These are phyloP conservation scores for Spea hammondii DNA, from an alignment of 2,797 vertebrate species.

Conservation along the genomic window DNA sequence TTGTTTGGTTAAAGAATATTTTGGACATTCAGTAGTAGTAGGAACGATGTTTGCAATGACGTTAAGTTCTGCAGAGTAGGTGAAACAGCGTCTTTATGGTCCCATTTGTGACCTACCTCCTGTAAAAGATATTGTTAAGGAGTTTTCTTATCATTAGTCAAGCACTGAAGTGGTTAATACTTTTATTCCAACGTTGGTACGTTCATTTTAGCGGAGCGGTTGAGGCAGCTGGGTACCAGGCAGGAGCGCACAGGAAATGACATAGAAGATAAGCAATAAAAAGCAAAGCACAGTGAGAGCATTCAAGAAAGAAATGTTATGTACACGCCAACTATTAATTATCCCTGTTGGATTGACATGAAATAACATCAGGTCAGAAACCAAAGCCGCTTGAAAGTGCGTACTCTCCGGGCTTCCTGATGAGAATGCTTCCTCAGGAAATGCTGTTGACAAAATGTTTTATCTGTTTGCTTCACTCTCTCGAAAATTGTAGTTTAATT, in stretches of 20 bases:
- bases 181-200: neutral
- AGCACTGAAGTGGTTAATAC: no score
- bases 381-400: conserved; percentile 29
- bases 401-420: conserved; percentile 37
- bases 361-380: conserved; percentile 40
- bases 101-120: no score
- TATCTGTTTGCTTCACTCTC: conserved; percentile 23
- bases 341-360: conserved; percentile 43
- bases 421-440: conserved; percentile 41
- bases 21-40: no score
- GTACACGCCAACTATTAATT: conserved; percentile 27
- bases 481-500: conserved; percentile 16
- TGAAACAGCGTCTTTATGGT: no score
- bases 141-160: no score
- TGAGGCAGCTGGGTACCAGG: neutral
- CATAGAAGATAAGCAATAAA: conserved; percentile 16
- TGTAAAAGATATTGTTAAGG: no score
- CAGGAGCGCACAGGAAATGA: neutral
- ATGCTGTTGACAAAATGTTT: conserved; percentile 19
- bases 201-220: neutral
- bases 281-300: conserved; percentile 18
- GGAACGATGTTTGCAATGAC: no score
- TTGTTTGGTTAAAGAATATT: no score
- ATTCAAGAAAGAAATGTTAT: conserved; percentile 8
- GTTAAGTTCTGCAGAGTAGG: no score